Evolutionary conservation across 2,113 vertebrate genomes (phyloP).

Genomic region (Ictalurus furcatus): DNA sequence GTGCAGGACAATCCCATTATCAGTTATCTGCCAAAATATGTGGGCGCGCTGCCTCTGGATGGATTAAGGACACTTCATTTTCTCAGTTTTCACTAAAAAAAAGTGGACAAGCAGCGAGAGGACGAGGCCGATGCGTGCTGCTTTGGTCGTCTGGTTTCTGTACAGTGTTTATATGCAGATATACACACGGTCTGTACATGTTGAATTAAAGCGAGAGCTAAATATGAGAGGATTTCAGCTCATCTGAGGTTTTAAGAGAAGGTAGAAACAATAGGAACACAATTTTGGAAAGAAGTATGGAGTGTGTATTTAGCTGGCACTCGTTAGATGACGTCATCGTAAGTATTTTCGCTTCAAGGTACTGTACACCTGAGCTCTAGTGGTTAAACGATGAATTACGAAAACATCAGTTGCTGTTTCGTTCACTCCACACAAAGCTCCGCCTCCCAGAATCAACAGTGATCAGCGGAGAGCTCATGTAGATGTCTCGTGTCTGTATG

Average conservation of each 20-base stretch:
- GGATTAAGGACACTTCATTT: not conserved
- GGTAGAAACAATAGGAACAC: not conserved
- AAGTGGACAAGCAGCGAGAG: not conserved
- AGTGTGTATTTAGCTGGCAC: not conserved
- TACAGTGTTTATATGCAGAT: not conserved
- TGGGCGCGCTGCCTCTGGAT: not conserved
- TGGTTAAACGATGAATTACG: not conserved
- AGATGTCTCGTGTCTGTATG: too few relatives aligned
- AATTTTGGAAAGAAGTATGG: not conserved
- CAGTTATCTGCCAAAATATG: slow-evolving; percentile 24
- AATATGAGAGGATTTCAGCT: not conserved
- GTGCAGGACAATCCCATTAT: slow-evolving; percentile 9
- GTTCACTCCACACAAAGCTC: not conserved
- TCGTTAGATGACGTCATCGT: not conserved
- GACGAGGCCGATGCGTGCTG: not conserved
- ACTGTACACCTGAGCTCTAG: not conserved
- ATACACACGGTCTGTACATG: not conserved
- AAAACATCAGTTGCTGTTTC: not conserved
- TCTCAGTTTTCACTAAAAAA: not conserved
- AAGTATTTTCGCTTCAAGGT: not conserved
- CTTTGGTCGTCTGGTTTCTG: not conserved
- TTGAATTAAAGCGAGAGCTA: not conserved
- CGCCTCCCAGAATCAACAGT: not conserved
- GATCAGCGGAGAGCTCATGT: not conserved
- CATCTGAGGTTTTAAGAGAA: not conserved